Percentiles rank a stretch among this genome's conserved stretches.
Evolutionary conservation across 2,888 invertebrate genomes (phyloP).

Genomic region (Mythimna impura): DNA sequence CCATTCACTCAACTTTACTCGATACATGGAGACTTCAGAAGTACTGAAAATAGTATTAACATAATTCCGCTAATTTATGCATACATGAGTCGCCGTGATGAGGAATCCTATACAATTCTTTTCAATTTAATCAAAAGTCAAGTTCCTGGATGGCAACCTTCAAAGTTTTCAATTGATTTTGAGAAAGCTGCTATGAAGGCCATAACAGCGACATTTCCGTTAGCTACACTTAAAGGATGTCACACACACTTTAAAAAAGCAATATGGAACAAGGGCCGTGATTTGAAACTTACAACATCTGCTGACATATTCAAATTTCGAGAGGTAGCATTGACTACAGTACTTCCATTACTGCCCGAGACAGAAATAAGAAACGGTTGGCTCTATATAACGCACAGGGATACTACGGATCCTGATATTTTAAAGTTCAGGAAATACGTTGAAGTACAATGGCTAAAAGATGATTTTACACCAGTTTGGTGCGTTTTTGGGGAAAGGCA

Average conservation of each 20-base stretch:
- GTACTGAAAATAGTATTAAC: constrained; percentile 18
- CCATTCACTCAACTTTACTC: constrained; percentile 6
- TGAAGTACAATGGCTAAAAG: constrained; percentile 1
- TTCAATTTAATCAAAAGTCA: constrained; percentile 29
- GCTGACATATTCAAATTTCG: constrained; percentile 25
- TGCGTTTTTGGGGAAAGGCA: constrained; percentile 5
- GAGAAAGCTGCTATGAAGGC: constrained; percentile 29
- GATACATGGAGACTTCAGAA: constrained; percentile 12
- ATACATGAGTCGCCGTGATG: constrained; percentile 16
- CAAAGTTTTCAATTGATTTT: constrained; percentile 24
- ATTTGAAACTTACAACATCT: constrained; percentile 29
- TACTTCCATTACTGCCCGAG: constrained; percentile 24
- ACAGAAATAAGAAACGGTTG: constrained; percentile 20
- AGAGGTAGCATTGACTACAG: constrained; percentile 35
- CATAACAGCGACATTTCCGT: constrained; percentile 31
- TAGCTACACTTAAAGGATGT: constrained; percentile 30
- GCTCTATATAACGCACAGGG: constrained; percentile 11
- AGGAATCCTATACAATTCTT: constrained; percentile 12
- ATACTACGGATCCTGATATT: constrained; percentile 4
- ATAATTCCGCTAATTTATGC: constrained; percentile 9
- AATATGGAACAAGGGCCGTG: constrained; percentile 20
- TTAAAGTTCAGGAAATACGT: constrained; percentile 4
- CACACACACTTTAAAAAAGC: constrained; percentile 34
- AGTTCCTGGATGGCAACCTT: constrained; percentile 19
- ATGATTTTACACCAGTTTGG: constrained; percentile 4